These are phyloP conservation scores for Tokudaia muenninki DNA, from an alignment of 2,797 vertebrate species.

Conservation along the genomic window DNA sequence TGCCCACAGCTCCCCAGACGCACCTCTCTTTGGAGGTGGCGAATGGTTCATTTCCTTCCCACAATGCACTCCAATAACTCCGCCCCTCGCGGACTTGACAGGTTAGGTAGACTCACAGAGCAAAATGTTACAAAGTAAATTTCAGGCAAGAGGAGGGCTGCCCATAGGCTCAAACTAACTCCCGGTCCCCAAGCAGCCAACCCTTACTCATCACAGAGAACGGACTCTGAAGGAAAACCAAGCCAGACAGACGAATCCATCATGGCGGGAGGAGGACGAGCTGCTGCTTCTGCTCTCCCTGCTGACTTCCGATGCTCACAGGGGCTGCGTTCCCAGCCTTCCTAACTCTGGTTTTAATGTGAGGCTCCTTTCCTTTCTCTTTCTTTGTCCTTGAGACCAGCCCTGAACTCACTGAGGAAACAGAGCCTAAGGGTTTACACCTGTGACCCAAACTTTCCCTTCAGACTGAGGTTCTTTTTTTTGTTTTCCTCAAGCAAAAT, in stretches of 20 bases:
- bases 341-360: constrained; percentile 29
- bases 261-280: constrained; percentile 58
- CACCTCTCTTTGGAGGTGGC: neutral
- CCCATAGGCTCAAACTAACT: constrained; percentile 78
- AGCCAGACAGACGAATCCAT: constrained; percentile 52
- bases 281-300: constrained; percentile 41
- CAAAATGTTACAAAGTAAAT: constrained; percentile 70
- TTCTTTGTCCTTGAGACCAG: constrained; percentile 68
- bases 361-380: constrained; percentile 52
- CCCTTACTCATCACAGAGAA: constrained; percentile 71
- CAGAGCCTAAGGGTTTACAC: constrained; percentile 62
- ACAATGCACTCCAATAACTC: constrained; percentile 61
- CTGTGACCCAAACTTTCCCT: constrained; percentile 74
- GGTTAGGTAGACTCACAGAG: constrained; percentile 79
- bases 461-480: constrained; percentile 43
- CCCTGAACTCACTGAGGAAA: constrained; percentile 66
- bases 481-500: constrained; percentile 69
- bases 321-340: neutral
- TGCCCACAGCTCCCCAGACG: neutral
- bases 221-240: constrained; percentile 67
- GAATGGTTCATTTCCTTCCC: constrained; percentile 70
- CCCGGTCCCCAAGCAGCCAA: constrained; percentile 71
- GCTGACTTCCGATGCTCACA: constrained; percentile 7
- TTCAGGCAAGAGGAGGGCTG: constrained; percentile 72
- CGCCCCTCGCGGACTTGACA: constrained; percentile 66